Conservation (phyloP, 2,113 vertebrate genomes). For the Spizaetus ornatus region DNA sequence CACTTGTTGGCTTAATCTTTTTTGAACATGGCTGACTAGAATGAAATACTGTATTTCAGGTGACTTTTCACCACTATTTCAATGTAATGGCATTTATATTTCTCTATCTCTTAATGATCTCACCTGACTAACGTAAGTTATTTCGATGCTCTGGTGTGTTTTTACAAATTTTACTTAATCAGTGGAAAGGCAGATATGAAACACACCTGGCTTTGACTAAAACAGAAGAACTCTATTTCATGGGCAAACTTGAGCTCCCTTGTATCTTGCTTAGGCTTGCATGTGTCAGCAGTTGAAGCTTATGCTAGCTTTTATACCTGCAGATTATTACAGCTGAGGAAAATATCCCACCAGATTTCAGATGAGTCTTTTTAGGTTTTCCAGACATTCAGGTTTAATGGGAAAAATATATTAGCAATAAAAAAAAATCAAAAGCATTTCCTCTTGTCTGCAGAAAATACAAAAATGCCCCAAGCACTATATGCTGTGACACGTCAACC, state of each 20-base stretch:
- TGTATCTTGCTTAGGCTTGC: not conserved
- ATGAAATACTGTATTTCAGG: not conserved
- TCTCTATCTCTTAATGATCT: not conserved
- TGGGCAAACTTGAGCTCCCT: not conserved
- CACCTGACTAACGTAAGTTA: not conserved
- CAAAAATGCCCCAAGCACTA: not conserved
- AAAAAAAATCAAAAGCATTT: not conserved
- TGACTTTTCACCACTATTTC: not conserved
- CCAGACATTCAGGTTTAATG: not conserved
- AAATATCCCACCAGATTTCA: not conserved
- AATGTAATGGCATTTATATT: not conserved
- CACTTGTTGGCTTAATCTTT: not conserved
- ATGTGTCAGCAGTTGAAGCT: not conserved
- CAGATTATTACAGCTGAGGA: not conserved
- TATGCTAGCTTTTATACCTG: not conserved
- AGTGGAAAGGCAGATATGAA: not conserved
- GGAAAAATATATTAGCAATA: not conserved
- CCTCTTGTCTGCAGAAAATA: not conserved
- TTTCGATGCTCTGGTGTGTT: not conserved
- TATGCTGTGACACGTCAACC: not conserved
- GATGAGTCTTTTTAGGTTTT: not conserved
- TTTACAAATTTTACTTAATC: not conserved
- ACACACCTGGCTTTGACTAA: not conserved
- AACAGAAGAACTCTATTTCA: not conserved
- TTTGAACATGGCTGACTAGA: not conserved